Percentiles rank a stretch among this genome's conserved stretches.
phyloP scores from a whole-genome alignment of 2,113 vertebrate genomes.

The Morphnarchus princeps region DNA sequence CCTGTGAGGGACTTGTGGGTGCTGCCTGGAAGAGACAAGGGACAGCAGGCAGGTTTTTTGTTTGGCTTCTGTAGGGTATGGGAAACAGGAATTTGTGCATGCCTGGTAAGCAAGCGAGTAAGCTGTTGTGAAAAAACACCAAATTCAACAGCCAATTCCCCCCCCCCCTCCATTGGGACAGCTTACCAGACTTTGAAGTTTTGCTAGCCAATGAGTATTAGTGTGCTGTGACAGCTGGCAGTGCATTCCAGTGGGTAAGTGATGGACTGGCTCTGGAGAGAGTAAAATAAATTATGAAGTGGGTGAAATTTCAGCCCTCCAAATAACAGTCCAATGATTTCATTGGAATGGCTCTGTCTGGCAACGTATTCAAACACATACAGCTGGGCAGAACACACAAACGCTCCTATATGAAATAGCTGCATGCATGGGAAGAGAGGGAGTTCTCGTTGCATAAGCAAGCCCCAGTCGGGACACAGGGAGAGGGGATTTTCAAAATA shows the following conservation, averaged over 20 bases:
- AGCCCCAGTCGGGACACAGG: fast-evolving
- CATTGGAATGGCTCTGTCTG: constrained; percentile 58
- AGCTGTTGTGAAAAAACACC: neutral
- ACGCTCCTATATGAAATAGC: neutral
- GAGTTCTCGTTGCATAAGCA: neutral
- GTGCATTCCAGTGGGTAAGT: constrained; percentile 39
- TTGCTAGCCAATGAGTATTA: neutral
- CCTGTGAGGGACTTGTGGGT: neutral
- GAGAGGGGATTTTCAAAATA: neutral
- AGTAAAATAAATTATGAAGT: constrained; percentile 46
- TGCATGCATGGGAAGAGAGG: neutral
- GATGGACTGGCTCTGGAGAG: constrained; percentile 31
- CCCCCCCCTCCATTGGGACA: neutral
- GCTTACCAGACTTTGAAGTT: constrained; percentile 23
- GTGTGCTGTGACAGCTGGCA: constrained; percentile 44
- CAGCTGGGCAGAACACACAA: constrained; percentile 29
- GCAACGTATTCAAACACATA: neutral
- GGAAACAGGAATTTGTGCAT: neutral
- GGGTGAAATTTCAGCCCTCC: constrained; percentile 55
- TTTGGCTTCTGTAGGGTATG: neutral
- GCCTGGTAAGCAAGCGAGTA: neutral
- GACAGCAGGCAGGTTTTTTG: neutral
- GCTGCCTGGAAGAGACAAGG: neutral
- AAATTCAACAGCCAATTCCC: neutral
- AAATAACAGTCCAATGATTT: constrained; percentile 57